Percentiles rank a stretch among this genome's conserved stretches.
Evolutionary conservation across 2,797 vertebrate species (phyloP).

Genomic region (Sebastes jordani): DNA sequence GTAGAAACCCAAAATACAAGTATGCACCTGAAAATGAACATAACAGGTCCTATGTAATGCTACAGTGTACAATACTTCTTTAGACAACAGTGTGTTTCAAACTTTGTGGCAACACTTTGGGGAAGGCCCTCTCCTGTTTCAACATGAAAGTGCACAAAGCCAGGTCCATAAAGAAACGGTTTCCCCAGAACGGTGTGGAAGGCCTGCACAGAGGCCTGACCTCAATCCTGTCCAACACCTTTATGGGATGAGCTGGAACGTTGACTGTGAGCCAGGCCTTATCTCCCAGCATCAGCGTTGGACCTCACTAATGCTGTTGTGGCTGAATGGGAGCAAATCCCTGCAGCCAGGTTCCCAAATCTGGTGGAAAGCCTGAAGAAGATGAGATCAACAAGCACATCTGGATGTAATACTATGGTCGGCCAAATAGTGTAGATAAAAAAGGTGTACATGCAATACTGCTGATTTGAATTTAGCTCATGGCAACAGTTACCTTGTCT

Average conservation of each 20-base stretch:
- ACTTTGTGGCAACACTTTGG: background rate
- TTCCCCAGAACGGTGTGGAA: background rate
- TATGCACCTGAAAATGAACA: rapidly evolving
- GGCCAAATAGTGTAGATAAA: background rate
- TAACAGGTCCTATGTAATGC: background rate
- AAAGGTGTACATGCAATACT: background rate
- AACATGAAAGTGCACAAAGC: background rate
- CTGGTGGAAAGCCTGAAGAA: background rate
- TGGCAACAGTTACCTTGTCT: background rate
- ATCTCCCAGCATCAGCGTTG: background rate
- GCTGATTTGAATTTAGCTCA: background rate
- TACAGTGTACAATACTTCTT: background rate
- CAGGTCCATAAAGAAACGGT: background rate
- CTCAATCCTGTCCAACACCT: slow-evolving; percentile 4
- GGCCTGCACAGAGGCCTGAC: background rate
- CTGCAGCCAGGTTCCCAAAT: slow-evolving; percentile 6
- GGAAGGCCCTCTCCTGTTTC: background rate
- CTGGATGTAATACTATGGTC: background rate
- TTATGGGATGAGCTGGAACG: background rate
- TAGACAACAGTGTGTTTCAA: background rate
- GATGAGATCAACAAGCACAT: background rate
- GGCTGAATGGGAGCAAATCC: slow-evolving; percentile 14
- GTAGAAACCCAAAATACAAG: too few species aligned
- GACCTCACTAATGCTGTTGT: background rate
- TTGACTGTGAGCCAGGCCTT: background rate